Evolutionary conservation across 2,888 invertebrate species (phyloP).

Genomic region (Meiosimyza decipiens): DNA sequence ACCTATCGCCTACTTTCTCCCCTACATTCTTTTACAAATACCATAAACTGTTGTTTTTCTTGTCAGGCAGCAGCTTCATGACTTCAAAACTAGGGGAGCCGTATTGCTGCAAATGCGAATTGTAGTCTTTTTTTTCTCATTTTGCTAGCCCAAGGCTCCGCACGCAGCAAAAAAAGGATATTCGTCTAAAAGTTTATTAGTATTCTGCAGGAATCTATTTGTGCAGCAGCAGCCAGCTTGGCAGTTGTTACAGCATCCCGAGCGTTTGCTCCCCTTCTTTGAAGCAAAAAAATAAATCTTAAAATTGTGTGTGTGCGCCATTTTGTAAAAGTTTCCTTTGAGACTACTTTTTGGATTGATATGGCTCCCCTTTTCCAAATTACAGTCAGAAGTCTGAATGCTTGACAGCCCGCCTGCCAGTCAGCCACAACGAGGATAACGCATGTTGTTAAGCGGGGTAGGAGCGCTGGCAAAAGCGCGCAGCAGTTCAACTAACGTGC

Average conservation of each 20-base stretch:
- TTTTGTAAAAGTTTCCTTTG: slow-evolving; percentile 32
- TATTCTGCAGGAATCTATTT: slow-evolving; percentile 49
- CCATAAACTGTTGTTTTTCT: too few relatives aligned
- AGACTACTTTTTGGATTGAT: not conserved
- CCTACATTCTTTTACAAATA: too few relatives aligned
- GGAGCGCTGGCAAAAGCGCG: slow-evolving; percentile 27
- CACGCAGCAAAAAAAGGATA: slow-evolving; percentile 38
- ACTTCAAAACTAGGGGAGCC: too few relatives aligned
- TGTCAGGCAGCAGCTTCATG: too few relatives aligned
- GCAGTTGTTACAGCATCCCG: not conserved
- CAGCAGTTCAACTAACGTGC: slow-evolving; percentile 35
- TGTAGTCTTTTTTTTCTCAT: slow-evolving; percentile 20
- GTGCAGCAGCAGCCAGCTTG: slow-evolving; percentile 14
- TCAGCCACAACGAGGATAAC: slow-evolving; percentile 5
- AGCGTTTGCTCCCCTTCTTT: not conserved
- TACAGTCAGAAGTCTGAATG: too few relatives aligned
- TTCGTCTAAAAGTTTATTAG: slow-evolving; percentile 49
- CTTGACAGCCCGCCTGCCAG: not conserved
- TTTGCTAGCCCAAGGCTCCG: not conserved
- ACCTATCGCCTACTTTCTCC: too few relatives aligned
- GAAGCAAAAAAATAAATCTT: slow-evolving; percentile 25
- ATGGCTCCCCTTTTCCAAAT: not conserved
- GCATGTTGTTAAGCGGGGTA: slow-evolving; percentile 34
- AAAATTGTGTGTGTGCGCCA: slow-evolving; percentile 24
- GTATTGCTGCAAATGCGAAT: not conserved